Evolutionary conservation across 2,888 invertebrate species (phyloP).

Genomic region (Mystacides longicornis): DNA sequence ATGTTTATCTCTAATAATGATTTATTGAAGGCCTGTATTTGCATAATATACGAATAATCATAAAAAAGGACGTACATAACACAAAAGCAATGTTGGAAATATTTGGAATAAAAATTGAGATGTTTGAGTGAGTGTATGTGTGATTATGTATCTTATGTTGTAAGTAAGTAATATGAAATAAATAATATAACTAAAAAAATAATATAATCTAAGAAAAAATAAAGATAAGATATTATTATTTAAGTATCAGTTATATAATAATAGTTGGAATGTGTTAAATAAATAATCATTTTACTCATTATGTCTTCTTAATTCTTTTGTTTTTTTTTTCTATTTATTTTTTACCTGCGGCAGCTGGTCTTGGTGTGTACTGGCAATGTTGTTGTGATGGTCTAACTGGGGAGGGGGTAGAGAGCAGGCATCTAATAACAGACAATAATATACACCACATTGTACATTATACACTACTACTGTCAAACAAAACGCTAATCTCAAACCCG

Average conservation of each 20-base stretch:
- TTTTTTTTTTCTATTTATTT: conserved; percentile 13
- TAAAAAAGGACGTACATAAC: too few species aligned
- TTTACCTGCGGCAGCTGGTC: conserved; percentile 65
- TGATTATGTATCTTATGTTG: too few species aligned
- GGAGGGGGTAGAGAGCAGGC: conserved; percentile 85
- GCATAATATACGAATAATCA: too few species aligned
- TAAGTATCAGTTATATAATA: not conserved
- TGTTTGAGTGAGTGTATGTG: too few species aligned
- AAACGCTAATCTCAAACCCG: conserved; percentile 14
- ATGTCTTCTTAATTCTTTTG: conserved; percentile 18
- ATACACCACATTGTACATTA: conserved; percentile 59
- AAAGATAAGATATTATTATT: not conserved
- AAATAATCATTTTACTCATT: conserved; percentile 14
- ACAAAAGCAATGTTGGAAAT: too few species aligned
- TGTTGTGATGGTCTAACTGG: conserved; percentile 81
- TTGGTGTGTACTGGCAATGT: conserved; percentile 62
- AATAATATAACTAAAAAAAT: not conserved
- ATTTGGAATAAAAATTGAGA: too few species aligned
- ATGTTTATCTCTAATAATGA: too few species aligned
- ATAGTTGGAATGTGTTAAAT: not conserved
- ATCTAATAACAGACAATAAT: conserved; percentile 93
- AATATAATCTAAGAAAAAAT: not conserved
- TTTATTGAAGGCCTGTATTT: too few species aligned
- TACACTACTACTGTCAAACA: conserved; percentile 22
- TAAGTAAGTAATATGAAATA: too few species aligned